Evolutionary conservation across 2,113 vertebrate genomes (phyloP), one percentile per base, ranked within the genome.

Genomic region (Triplophysa siluroides): DNA sequence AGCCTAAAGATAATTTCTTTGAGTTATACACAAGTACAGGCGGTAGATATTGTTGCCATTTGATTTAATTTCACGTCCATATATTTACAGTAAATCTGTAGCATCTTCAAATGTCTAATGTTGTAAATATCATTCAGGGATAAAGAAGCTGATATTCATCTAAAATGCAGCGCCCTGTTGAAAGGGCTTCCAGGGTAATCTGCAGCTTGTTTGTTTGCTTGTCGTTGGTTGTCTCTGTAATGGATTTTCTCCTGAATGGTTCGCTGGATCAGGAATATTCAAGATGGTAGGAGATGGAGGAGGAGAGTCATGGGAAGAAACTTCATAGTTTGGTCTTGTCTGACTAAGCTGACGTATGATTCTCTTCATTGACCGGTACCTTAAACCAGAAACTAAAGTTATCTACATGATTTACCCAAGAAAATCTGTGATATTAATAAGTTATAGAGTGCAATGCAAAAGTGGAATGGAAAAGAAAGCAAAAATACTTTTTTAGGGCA

Each of bases 401-500:
- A 3, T 13, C 47, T 50, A 13, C 12, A 14, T 2, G 33, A 38
- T 50, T 50, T 11, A 50, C 47, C 12, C 12, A 50, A 50, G 11
- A 50, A 50, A 50, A 50, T 13, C 14, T 54, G 50, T 18, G 4
- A 6, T 18, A 18, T 18, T 54, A 18, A 0, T 54, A 1, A 54
- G 4, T 14, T 14, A 50, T 14, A 13, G 11, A 50, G 47, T 14
- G 12, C 8, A 52, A 18, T 5, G 16, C 14, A 26, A 70, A 29
- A 13, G 19, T 3, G 56, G 2, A 23, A 4, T 52, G 10, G 52
- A 12, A 19, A 47, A 19, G 4, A 4, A 43, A 54, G 1, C 8
- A 73, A 72, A 74, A 3, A 21, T 89, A 92, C 92, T 87, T 92
- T 71, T 23, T 86, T 16, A 90, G 1, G 58, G 80, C 88, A 26